Base-by-base conservation (phyloP, 2,797 vertebrate species). In the Menidia menidia region DNA sequence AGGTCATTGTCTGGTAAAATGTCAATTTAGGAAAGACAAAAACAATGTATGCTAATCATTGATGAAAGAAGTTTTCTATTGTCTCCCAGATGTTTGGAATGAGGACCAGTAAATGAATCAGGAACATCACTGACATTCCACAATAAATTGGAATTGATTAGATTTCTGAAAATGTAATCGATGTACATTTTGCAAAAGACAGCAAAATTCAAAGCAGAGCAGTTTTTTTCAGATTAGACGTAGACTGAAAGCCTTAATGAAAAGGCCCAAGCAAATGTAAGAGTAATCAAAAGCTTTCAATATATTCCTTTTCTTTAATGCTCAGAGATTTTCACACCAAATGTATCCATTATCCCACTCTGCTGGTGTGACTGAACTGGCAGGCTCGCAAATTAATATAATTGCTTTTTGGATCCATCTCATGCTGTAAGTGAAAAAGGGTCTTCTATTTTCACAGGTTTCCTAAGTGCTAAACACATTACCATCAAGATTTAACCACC, bases 281-380 rank as follows among this genome's bases (percentile, higher is more conserved):
- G 43, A 68, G 41, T 65, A 85, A 86, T 85, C 60, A 51, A 32
- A 48, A 81, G 80, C 69, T 81, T 81, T 88, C 78, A 87, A 77
- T 52, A 54, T 60, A 55, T 76, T 65, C 53, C 68, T 80, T 70
- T 72, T 73, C 56, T 80, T 58, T 68, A 67, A 77, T 56, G 68
- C 60, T 52, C 74, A 50, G 70, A 79, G 57, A 79, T 78, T 82
- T 85, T 80, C 68, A 77, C 82, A 81, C 78, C 60, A 80, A 84
- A 85, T 39, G 48, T 78, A 68, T 72, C 75, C 80, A 83, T 89
- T 86, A 73, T 78, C 83, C 64, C 81, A 68, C 82, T 83, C 64
- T 64, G 82, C 70, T 83, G 75, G 73, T 64, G 78, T 66, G 73
- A 81, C 61, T 25, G 63, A 83, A 82, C 11, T 72, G 71, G 71